Evolutionary conservation across 1,140 invertebrate species (phyloP), one percentile per base, ranked within the genome.

Genomic region (Drusus annulatus): DNA sequence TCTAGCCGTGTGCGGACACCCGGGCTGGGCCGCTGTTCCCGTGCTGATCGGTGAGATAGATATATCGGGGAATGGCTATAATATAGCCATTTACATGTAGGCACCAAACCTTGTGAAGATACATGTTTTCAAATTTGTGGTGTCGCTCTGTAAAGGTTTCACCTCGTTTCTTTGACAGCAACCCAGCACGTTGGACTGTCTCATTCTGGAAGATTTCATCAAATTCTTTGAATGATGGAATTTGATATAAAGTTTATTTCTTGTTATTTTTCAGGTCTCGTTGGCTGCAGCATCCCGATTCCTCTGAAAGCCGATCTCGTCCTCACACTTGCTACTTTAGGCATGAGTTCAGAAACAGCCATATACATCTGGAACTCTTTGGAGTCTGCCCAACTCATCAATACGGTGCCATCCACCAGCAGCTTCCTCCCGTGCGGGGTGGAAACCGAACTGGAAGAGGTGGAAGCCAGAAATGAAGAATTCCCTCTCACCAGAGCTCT

Each of bases 381-480:
- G 51, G 97, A 98, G 89, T 92, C 93, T 6, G 95, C 96, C 0
- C 96, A 97, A 86, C 94, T 98, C 56, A 89, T 96, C 56, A 90
- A 91, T 2, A 95, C 94, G 0, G 89, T 95, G 36, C 92, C 93
- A 1, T 91, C 91, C 1, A 91, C 92, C 4, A 90, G 90, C 28
- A 91, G 88, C 81, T 94, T 93, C 82, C 92, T 93, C 78, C 93
- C 93, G 15, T 88, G 93, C 73, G 94, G 93, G 2, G 91, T 95
- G 2, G 90, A 92, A 86, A 92, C 92, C 0, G 93, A 95, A 85
- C 86, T 95, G 1, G 91, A 93, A 79, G 92, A 93, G 85, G 88
- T 98, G 52, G 98, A 99, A 87, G 93, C 95, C 17, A 92, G 97
- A 45, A 92, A 95, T 85, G 97, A 99, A 88, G 94, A 95, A 83